Evolutionary conservation across 2,797 vertebrate species (phyloP), one percentile per base, ranked within the genome.

Genomic region (Psittacula echo): DNA sequence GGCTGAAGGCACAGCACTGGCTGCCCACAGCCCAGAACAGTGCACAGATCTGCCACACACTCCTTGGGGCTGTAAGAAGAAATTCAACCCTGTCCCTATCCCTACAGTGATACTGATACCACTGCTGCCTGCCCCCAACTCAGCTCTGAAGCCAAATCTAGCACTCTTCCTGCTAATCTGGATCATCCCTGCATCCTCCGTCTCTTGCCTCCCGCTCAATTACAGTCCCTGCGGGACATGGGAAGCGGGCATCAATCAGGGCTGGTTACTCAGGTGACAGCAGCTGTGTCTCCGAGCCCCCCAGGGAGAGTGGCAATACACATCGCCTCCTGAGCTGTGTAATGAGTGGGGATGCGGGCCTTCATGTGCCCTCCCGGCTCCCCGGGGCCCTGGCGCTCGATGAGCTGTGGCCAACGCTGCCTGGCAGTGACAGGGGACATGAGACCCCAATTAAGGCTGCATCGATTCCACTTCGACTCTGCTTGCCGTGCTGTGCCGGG

Each of bases 231-330:
- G 95, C 30, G 2, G 96, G 94, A 71, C 0, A 5, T 5, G 6
- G 47, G 47, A 90, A 76, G 76, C 0, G 2, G 53, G 77, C 86
- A 96, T 97, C 20, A 95, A 94, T 95, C 88, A 50, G 3, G 20
- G 39, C 88, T 89, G 83, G 94, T 96, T 96, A 86, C 96, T 96
- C 76, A 84, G 96, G 96, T 94, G 96, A 96, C 94, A 94, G 92
- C 95, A 97, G 92, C 92, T 74, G 84, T 64, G 88, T 94, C 48
- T 75, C 72, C 1, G 3, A 27, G 68, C 74, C 88, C 48, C 80
- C 93, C 79, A 81, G 91, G 80, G 91, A 92, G 93, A 7, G 2
- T 17, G 54, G 78, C 83, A 87, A 54, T 64, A 81, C 77, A 89
- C 62, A 47, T 60, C 84, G 18, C 80, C 84, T 73, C 39, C 67